Percentiles rank a stretch among this genome's conserved stretches.
Conservation (phyloP, 2,888 invertebrate genomes). For the Drosophila ustulata region DNA sequence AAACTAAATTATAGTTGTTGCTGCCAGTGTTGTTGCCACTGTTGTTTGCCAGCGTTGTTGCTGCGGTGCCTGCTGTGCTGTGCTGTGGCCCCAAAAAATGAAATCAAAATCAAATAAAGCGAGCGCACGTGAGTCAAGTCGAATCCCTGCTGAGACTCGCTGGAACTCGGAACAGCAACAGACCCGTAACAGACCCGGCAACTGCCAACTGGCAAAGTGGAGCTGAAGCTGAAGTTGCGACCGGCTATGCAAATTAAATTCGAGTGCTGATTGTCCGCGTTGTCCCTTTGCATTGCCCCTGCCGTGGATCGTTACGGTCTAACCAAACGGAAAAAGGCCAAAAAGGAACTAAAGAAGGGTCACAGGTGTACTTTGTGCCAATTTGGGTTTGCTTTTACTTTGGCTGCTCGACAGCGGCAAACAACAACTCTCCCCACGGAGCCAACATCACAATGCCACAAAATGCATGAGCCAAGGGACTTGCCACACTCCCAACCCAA, state of each 20-base stretch:
- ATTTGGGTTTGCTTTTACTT: conserved; percentile 58
- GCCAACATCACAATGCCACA: conserved; percentile 38
- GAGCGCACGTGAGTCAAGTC: conserved; percentile 70
- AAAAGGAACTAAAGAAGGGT: conserved; percentile 45
- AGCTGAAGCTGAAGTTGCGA: conserved; percentile 16
- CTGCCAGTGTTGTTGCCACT: conserved; percentile 1
- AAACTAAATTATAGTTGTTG: conserved; percentile 58
- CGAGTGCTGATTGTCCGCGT: conserved; percentile 71
- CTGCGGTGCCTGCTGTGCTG: conserved; percentile 39
- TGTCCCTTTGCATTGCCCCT: background rate
- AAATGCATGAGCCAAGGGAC: conserved; percentile 42
- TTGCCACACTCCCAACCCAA: conserved; percentile 13
- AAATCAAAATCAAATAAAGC: conserved; percentile 78
- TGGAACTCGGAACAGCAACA: background rate
- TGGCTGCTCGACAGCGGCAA: conserved; percentile 16
- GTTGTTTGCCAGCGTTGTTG: conserved; percentile 12
- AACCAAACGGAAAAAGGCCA: conserved; percentile 7
- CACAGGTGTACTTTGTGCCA: conserved; percentile 74
- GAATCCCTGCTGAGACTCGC: conserved; percentile 21
- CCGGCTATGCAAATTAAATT: conserved; percentile 75
- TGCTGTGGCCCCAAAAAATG: conserved; percentile 61
- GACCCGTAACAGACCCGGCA: conserved; percentile 1
- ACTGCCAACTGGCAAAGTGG: too few relatives aligned
- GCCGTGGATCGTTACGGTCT: background rate
- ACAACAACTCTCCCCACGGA: conserved; percentile 20